Evolutionary conservation across 2,888 invertebrate species (phyloP).

Genomic region (Sesia apiformis): DNA sequence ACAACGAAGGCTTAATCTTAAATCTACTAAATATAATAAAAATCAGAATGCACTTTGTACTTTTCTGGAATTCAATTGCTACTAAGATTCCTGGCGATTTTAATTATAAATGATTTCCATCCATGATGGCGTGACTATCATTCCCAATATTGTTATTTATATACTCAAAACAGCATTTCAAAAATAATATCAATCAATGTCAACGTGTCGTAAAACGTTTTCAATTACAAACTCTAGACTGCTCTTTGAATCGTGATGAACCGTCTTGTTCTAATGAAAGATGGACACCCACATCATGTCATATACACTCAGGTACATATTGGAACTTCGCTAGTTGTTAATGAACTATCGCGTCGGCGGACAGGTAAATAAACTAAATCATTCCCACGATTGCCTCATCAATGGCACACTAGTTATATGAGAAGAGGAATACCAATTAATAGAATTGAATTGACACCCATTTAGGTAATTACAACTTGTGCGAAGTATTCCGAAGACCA

Average conservation of each 20-base stretch:
- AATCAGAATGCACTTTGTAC: too few relatives aligned
- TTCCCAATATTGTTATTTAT: conserved; percentile 1
- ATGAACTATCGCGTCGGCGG: conserved; percentile 46
- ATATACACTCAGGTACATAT: conserved; percentile 13
- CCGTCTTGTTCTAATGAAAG: conserved; percentile 49
- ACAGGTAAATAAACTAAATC: conserved; percentile 50
- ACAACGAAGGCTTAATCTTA: too few relatives aligned
- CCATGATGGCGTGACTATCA: too few relatives aligned
- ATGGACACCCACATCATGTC: conserved; percentile 48
- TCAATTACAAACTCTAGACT: conserved; percentile 45
- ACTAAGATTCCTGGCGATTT: too few relatives aligned
- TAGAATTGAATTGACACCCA: conserved; percentile 25
- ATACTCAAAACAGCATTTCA: conserved; percentile 14
- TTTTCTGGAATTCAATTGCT: too few relatives aligned
- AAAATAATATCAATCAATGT: conserved; percentile 46
- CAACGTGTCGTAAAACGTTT: conserved; percentile 45
- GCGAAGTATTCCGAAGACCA: neutral
- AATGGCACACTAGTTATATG: conserved; percentile 10
- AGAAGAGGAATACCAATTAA: conserved; percentile 29
- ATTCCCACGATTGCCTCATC: conserved; percentile 42
- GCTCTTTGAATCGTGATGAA: conserved; percentile 45
- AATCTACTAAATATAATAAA: too few relatives aligned
- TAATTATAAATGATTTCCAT: too few relatives aligned
- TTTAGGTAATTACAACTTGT: conserved; percentile 40
- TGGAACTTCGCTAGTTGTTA: conserved; percentile 18